Conservation (phyloP, 2,797 vertebrate species). For the Rhynchonycteris naso region DNA sequence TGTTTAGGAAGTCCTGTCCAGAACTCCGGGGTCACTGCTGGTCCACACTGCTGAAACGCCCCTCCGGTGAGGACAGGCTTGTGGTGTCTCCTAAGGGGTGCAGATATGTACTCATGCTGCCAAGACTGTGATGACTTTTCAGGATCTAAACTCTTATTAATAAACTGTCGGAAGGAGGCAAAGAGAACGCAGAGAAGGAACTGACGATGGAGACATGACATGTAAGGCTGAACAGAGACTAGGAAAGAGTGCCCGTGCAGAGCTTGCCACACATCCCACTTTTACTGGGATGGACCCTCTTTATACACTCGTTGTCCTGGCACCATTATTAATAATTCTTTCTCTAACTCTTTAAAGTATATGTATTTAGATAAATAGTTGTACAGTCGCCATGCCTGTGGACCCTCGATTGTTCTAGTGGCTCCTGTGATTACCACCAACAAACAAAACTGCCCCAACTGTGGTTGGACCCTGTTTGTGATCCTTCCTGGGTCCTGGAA, state of each 20-base stretch:
- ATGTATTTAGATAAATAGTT: not conserved
- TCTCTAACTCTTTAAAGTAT: not conserved
- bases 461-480: not conserved
- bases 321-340: not conserved
- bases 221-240: not conserved
- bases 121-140: not conserved
- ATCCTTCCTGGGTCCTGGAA: not conserved
- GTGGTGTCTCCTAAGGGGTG: not conserved
- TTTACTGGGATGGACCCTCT: not conserved
- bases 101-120: fast-evolving
- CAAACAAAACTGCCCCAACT: not conserved
- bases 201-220: not conserved
- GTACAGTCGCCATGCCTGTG: not conserved
- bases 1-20: not conserved
- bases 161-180: not conserved
- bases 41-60: not conserved
- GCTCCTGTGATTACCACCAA: not conserved
- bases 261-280: not conserved
- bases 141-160: not conserved
- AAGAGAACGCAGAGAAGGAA: not conserved
- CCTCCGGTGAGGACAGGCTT: not conserved
- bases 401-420: not conserved
- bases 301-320: not conserved
- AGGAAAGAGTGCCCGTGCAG: not conserved
- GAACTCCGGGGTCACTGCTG: fast-evolving